Evolutionary conservation across 2,113 vertebrate genomes (phyloP).

Genomic region (Labeo catla): DNA sequence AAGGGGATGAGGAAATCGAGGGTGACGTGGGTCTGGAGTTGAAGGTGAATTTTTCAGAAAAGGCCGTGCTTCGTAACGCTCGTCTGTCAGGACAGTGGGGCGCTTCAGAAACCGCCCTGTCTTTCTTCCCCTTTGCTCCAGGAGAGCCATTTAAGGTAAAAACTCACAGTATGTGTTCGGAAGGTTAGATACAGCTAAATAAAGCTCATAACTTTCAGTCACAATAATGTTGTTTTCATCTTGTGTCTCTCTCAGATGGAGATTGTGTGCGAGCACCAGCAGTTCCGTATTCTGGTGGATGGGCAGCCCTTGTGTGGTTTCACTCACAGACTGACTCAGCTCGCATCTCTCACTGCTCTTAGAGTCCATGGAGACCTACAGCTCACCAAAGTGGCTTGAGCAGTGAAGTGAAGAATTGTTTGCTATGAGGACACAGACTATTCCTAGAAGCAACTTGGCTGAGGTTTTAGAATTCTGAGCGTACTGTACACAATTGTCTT

Average conservation of each 20-base stretch:
- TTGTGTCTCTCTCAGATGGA: constrained; percentile 80
- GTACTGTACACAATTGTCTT: constrained; percentile 16
- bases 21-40: constrained; percentile 84
- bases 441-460: not conserved
- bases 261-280: constrained; percentile 90
- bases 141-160: constrained; percentile 89
- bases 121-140: constrained; percentile 86
- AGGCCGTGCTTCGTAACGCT: constrained; percentile 83
- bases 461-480: not conserved
- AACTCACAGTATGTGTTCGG: not conserved
- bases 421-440: not conserved
- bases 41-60: constrained; percentile 83
- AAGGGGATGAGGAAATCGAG: constrained; percentile 74
- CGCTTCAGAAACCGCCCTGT: constrained; percentile 81
- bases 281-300: constrained; percentile 87
- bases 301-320: constrained; percentile 88
- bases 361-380: constrained; percentile 83
- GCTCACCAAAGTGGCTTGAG: constrained; percentile 89
- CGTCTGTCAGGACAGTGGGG: constrained; percentile 85
- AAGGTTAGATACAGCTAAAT: not conserved
- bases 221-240: constrained; percentile 11
- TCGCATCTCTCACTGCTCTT: constrained; percentile 82
- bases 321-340: constrained; percentile 78
- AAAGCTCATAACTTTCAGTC: not conserved
- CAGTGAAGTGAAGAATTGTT: not conserved